phyloP scores from a whole-genome alignment of 2,888 invertebrate genomes.

The Pantelozetes paolii region DNA sequence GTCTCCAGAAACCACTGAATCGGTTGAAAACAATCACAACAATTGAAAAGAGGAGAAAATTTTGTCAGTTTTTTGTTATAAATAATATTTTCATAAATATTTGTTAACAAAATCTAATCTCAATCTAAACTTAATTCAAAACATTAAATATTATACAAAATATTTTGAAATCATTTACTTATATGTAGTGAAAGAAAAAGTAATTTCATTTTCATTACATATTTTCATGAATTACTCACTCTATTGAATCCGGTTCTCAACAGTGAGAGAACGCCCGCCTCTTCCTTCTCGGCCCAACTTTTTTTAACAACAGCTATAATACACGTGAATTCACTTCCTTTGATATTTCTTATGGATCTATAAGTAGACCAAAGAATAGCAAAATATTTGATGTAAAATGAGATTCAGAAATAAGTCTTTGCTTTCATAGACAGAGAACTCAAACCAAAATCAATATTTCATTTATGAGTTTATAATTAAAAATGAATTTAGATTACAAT shows the following conservation, averaged over 20 bases:
- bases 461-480: too few species aligned
- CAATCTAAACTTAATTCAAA: too few species aligned
- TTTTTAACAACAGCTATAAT: conserved; percentile 80
- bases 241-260: conserved; percentile 81
- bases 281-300: conserved; percentile 80
- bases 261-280: conserved; percentile 68
- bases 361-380: conserved; percentile 44
- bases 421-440: neutral
- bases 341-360: conserved; percentile 67
- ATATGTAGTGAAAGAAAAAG: too few species aligned
- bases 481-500: too few species aligned
- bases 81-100: too few species aligned
- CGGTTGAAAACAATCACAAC: neutral
- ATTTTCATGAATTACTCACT: too few species aligned
- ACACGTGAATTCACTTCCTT: conserved; percentile 56
- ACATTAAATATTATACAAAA: too few species aligned
- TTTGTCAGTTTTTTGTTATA: too few species aligned
- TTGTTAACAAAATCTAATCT: too few species aligned
- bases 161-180: too few species aligned
- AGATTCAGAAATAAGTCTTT: neutral
- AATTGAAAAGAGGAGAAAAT: neutral
- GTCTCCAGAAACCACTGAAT: conserved; percentile 58
- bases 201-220: too few species aligned
- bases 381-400: conserved; percentile 4
- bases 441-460: conserved; percentile 2